These are phyloP conservation scores for Dryococelus australis DNA, from an alignment of 2,888 invertebrate genomes.

Conservation along the genomic window DNA sequence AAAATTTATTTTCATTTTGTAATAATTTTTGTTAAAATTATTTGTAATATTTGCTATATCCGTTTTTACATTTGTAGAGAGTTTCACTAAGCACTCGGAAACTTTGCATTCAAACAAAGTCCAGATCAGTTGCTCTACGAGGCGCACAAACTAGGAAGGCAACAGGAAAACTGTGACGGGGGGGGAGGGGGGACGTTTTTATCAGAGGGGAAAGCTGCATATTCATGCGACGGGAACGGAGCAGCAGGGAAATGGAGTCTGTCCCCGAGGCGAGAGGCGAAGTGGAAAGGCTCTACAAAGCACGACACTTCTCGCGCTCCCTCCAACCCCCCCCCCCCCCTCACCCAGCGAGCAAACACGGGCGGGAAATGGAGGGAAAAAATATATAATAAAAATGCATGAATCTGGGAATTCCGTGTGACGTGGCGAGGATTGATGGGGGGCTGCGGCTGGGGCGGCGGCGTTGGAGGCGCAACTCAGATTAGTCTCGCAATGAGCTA, in stretches of 20 bases:
- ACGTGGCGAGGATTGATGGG: background rate
- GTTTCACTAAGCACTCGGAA: no score
- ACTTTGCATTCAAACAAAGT: no score
- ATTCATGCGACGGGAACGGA: background rate
- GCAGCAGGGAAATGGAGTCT: background rate
- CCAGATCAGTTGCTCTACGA: no score
- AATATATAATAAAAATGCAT: slow-evolving; percentile 16
- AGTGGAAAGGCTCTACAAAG: background rate
- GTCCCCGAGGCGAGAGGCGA: background rate
- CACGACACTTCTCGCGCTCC: background rate
- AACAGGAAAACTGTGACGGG: no score
- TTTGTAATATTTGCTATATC: no score
- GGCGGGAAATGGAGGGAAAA: background rate
- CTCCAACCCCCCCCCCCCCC: background rate
- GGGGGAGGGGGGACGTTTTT: no score
- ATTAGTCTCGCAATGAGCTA: slow-evolving; percentile 5
- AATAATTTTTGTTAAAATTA: no score
- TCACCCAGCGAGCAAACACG: background rate
- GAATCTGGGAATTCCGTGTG: background rate
- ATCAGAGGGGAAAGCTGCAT: background rate
- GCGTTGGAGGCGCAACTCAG: background rate
- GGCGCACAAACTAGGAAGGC: no score
- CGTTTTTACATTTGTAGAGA: no score
- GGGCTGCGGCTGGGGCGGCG: background rate
- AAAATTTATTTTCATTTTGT: no score